Percentiles rank a stretch among this genome's conserved stretches.
phyloP scores from a whole-genome alignment of 1,140 invertebrate genomes.

The Mactra quadrangularis region DNA sequence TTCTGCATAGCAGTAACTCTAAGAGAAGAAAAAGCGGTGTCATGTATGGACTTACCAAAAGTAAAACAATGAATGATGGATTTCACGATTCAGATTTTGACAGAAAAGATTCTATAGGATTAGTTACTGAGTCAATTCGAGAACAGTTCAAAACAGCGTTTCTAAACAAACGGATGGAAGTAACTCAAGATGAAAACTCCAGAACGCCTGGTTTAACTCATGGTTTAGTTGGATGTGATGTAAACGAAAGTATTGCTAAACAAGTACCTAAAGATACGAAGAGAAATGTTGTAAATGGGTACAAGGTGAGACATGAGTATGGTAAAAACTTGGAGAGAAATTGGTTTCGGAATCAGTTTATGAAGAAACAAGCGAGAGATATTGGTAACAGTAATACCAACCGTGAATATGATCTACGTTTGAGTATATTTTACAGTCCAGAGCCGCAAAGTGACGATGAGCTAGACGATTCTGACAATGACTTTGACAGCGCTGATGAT shows the following conservation, averaged over 20 bases:
- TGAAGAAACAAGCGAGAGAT: constrained; percentile 28
- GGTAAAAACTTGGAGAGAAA: constrained; percentile 56
- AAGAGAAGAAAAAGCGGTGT: constrained; percentile 3
- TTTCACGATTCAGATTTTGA: background rate
- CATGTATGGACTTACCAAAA: background rate
- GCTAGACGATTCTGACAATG: background rate
- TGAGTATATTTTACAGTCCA: constrained; percentile 55
- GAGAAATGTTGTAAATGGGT: background rate
- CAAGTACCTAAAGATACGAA: background rate
- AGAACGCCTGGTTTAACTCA: background rate
- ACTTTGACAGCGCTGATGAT: background rate
- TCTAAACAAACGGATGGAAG: background rate
- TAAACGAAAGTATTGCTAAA: constrained; percentile 13
- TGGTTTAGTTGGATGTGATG: constrained; percentile 4
- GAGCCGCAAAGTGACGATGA: constrained; percentile 54
- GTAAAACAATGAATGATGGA: background rate
- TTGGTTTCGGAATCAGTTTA: constrained; percentile 46
- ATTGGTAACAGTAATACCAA: background rate
- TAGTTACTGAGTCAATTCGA: constrained; percentile 21
- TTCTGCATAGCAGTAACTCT: background rate
- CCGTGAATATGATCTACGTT: constrained; percentile 15
- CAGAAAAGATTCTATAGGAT: constrained; percentile 24
- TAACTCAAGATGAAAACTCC: background rate
- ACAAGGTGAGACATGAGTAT: constrained; percentile 53
- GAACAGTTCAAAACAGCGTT: constrained; percentile 33